Evolutionary conservation across 2,113 vertebrate species (phyloP).

Genomic region (Oryzias celebensis): DNA sequence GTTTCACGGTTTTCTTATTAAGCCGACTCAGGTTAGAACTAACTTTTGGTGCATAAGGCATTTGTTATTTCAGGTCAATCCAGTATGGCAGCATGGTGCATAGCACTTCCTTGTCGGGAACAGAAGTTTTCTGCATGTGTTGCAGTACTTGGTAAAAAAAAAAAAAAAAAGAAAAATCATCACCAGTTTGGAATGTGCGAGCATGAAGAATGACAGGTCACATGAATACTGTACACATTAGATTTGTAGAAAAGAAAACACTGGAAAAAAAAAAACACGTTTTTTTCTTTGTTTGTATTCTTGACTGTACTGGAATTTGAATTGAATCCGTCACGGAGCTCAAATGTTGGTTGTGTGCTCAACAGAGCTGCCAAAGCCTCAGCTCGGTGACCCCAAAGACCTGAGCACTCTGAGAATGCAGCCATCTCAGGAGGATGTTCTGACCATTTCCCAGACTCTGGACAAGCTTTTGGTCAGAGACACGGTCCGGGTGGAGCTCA

Average conservation of each 20-base stretch:
- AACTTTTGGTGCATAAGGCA: constrained; percentile 41
- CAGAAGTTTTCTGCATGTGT: constrained; percentile 44
- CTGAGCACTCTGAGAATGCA: constrained; percentile 82
- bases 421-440: constrained; percentile 79
- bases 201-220: constrained; percentile 31
- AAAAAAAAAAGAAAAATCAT: neutral
- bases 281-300: constrained; percentile 29
- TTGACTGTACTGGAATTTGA: constrained; percentile 26
- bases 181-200: constrained; percentile 39
- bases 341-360: constrained; percentile 49
- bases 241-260: neutral
- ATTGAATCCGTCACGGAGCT: constrained; percentile 27
- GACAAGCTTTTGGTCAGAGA: constrained; percentile 86
- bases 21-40: constrained; percentile 29
- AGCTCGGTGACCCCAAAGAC: constrained; percentile 74
- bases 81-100: constrained; percentile 47
- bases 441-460: constrained; percentile 83
- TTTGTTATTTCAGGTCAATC: constrained; percentile 76
- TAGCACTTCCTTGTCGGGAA: constrained; percentile 46
- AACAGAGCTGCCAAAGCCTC: constrained; percentile 82
- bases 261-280: constrained; percentile 11
- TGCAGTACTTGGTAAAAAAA: constrained; percentile 32
- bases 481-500: constrained; percentile 88
- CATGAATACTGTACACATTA: constrained; percentile 8
- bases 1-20: constrained; percentile 53